Conservation (phyloP, 2,888 invertebrate genomes). For the Habroteleia sp. region DNA sequence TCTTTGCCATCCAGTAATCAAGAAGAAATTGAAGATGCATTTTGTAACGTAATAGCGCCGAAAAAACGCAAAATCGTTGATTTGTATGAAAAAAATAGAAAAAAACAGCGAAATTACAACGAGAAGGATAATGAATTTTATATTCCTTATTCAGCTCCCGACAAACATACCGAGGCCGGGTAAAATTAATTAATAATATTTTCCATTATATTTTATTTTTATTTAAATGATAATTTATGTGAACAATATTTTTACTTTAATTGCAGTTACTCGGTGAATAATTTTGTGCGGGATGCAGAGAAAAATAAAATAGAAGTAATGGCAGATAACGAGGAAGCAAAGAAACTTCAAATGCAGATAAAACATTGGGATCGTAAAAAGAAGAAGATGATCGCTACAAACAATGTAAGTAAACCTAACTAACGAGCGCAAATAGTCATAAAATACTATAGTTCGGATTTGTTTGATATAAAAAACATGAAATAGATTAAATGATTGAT, state of each 20-base stretch:
- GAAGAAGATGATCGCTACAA: slow-evolving; percentile 94
- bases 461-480: background rate
- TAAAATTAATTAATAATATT: slow-evolving; percentile 71
- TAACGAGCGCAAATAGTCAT: too few relatives aligned
- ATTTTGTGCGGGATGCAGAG: slow-evolving; percentile 90
- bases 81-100: slow-evolving; percentile 82
- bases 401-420: slow-evolving; percentile 82
- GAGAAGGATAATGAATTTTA: slow-evolving; percentile 90
- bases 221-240: too few relatives aligned
- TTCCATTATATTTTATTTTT: background rate
- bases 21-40: slow-evolving; percentile 83
- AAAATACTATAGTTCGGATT: too few relatives aligned
- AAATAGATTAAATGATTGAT: too few relatives aligned
- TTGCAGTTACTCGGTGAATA: slow-evolving; percentile 87
- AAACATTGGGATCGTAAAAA: slow-evolving; percentile 96
- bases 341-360: slow-evolving; percentile 84
- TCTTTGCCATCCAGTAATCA: slow-evolving; percentile 81
- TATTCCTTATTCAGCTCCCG: slow-evolving; percentile 91
- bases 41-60: slow-evolving; percentile 83
- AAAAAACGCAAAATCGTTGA: slow-evolving; percentile 83
- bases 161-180: slow-evolving; percentile 93
- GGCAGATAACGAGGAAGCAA: slow-evolving; percentile 88
- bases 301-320: slow-evolving; percentile 91
- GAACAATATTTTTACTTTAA: too few relatives aligned
- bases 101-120: slow-evolving; percentile 81